phyloP scores from a whole-genome alignment of 2,113 vertebrate genomes.

The Scophthalmus maximus region DNA sequence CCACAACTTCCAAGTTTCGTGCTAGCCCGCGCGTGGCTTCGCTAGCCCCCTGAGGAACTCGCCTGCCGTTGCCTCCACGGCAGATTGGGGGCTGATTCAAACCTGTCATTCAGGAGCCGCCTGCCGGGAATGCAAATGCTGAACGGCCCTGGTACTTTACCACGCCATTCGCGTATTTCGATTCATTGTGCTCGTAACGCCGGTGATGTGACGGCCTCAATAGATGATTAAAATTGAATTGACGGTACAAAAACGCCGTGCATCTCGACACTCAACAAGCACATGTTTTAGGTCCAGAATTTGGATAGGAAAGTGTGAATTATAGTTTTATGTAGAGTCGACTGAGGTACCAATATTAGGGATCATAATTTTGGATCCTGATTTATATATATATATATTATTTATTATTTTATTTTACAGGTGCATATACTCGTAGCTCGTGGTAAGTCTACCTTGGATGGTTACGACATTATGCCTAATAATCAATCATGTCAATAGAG shows the following conservation, averaged over 20 bases:
- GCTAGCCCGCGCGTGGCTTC: slow-evolving; percentile 32
- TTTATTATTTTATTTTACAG: no score
- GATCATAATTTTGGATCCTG: no score
- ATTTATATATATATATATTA: no score
- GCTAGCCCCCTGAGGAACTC: neutral
- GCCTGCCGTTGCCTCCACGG: neutral
- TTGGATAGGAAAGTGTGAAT: neutral
- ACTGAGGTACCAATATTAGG: no score
- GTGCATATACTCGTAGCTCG: no score
- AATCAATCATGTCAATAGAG: no score
- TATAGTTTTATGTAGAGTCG: neutral
- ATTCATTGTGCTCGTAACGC: neutral
- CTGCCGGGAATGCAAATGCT: neutral
- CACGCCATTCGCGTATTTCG: neutral
- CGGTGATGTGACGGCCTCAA: neutral
- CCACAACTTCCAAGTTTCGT: slow-evolving; percentile 41
- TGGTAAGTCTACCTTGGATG: no score
- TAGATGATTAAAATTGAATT: neutral
- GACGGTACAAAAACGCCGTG: neutral
- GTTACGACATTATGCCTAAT: no score
- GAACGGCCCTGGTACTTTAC: neutral
- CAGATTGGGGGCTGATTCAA: neutral
- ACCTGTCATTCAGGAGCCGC: neutral
- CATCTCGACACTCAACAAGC: neutral
- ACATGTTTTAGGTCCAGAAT: neutral